Evolutionary conservation across 2,888 invertebrate species (phyloP).

Genomic region (Stictocephala bisonia): DNA sequence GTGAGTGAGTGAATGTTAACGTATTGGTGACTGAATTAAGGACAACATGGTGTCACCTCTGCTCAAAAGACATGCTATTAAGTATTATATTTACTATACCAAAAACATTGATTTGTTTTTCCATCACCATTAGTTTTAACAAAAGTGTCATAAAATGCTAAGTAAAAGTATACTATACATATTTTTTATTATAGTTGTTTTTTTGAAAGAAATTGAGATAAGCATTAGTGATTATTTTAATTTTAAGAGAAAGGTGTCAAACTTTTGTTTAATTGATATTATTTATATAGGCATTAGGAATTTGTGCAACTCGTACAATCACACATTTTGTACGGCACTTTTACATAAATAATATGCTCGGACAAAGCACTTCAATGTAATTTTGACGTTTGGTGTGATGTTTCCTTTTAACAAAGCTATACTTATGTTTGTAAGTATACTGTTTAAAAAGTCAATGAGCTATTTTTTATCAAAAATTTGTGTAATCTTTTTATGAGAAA

Average conservation of each 20-base stretch:
- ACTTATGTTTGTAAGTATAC: conserved; percentile 26
- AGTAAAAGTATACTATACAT: no score
- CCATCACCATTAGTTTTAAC: no score
- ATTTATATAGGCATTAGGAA: no score
- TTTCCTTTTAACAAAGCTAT: not conserved
- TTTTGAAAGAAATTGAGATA: no score
- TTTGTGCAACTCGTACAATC: conserved; percentile 28
- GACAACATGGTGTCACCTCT: conserved; percentile 41
- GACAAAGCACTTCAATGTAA: conserved; percentile 29
- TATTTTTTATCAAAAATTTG: conserved; percentile 18
- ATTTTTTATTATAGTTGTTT: no score
- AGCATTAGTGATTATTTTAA: no score
- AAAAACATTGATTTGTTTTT: no score
- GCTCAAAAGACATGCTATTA: conserved; percentile 47
- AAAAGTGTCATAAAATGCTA: no score
- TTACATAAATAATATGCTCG: not conserved
- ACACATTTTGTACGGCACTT: conserved; percentile 12
- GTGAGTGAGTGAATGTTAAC: conserved; percentile 35
- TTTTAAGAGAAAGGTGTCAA: no score
- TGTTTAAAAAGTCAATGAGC: conserved; percentile 14
- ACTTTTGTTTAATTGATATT: no score
- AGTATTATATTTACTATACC: conserved; percentile 23
- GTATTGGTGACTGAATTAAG: conserved; percentile 31
- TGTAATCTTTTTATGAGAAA: conserved; percentile 21
- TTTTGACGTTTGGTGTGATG: conserved; percentile 20